Base-by-base conservation (phyloP, 2,797 vertebrate genomes). In the Poecilia wingei region DNA sequence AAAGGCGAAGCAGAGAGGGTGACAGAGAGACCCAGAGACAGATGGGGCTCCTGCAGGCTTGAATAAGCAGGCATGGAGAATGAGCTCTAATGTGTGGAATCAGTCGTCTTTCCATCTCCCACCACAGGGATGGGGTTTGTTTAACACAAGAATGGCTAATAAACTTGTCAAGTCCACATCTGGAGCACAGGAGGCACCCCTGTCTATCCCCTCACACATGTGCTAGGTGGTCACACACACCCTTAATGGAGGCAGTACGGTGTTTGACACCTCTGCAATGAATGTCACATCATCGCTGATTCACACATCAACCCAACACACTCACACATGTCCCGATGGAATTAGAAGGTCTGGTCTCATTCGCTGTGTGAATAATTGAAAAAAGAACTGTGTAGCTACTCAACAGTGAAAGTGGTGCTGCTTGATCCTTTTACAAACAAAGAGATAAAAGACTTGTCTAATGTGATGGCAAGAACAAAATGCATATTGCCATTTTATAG, bases 151-250 rank as follows among this genome's bases (percentile, higher is more conserved):
- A 90, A 84, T 46, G 79, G 83, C 90, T 94, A 92, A 95, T 94
- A 94, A 90, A 94, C 88, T 88, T 87, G 91, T 94, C 91, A 92
- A 84, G 88, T 86, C 78, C 91, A 91, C 94, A 93, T 94, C 91
- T 91, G 93, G 91, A 89, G 86, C 79, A 77, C 91, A 93, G 85
- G 81, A 88, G 82, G 84, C 39, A 43, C 78, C 80, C 55, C 78
- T 73, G 76, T 89, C 85, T 76, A 70, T 31, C 79, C 78, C 43
- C 69, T 68, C 80, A 69, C 69, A 61, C 57, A 55, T 13, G 20
- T 53, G 43, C 82, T 82, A 92, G 90, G 93, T 93, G 91, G 92
- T 90, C 78, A 79, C 53, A 82, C 73, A 83, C 72, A 41, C 0
- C 31, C 57, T 55, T 79, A 70, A 72, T 72, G 64, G 84, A 91